Conservation (phyloP, 2,888 invertebrate genomes). For the Hanleya hanleyi region DNA sequence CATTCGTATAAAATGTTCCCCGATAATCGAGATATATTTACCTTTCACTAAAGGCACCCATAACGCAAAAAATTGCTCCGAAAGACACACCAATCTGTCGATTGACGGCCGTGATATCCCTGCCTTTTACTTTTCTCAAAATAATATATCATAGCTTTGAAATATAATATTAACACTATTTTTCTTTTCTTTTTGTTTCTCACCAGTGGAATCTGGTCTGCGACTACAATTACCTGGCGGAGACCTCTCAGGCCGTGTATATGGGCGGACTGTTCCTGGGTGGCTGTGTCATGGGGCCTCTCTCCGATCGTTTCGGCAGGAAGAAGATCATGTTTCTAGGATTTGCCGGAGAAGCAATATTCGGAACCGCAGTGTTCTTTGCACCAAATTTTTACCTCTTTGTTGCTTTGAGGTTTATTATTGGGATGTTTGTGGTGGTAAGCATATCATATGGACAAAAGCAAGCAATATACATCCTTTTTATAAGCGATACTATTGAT, state of each 20-base stretch:
- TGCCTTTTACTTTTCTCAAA: too few relatives aligned
- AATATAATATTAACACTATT: neutral
- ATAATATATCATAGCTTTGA: neutral
- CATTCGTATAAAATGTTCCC: too few relatives aligned
- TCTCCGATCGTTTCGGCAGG: conserved; percentile 37
- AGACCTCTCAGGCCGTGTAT: conserved; percentile 46
- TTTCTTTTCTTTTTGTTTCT: neutral
- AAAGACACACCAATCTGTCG: too few relatives aligned
- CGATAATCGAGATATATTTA: too few relatives aligned
- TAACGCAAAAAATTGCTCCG: too few relatives aligned
- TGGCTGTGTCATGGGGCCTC: conserved; percentile 43
- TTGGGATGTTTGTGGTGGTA: conserved; percentile 45
- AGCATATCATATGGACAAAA: too few relatives aligned
- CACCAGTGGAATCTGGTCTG: conserved; percentile 55
- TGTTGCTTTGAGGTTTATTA: conserved; percentile 37
- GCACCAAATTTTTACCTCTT: conserved; percentile 41
- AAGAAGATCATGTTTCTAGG: conserved; percentile 8
- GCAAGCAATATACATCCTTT: too few relatives aligned
- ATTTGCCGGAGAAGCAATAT: neutral
- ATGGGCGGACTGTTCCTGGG: conserved; percentile 50
- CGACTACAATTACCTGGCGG: conserved; percentile 37
- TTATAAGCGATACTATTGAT: too few relatives aligned
- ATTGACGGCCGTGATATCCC: too few relatives aligned
- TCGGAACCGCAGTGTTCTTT: conserved; percentile 28
- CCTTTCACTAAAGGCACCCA: too few relatives aligned